Evolutionary conservation across 2,888 invertebrate species (phyloP), one percentile per base, ranked within the genome.

Genomic region (Ennomos fuscantarius): DNA sequence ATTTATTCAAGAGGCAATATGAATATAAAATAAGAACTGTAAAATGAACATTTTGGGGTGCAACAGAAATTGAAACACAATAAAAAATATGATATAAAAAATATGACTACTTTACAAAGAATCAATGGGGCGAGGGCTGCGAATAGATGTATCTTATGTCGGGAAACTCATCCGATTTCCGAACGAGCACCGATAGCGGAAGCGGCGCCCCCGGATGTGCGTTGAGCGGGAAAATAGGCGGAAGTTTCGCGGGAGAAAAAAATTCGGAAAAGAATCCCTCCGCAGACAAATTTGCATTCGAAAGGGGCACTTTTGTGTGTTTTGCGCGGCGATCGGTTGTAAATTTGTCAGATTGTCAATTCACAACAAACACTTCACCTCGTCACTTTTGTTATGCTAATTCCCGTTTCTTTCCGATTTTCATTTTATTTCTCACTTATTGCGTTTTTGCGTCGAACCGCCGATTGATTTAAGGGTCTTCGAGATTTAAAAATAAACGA

Each of bases 181-280:
- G 84, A 83, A 82, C 82, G 81, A 73, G 78, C 73, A 72, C 84
- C 81, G 82, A 84, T 82, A 82, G 74, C 86, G 83, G 83, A 85
- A 81, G 79, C 79, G 75, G 78, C 77, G 77, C 79, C 82, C 82
- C 84, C 84, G 87, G 87, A 87, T 80, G 87, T 83, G 88, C 88
- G 86, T 79, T 81, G 87, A 89, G 86, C 90, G 89, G 85, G 90
- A 92, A 91, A 92, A 91, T 88, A 87, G 87, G 85, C 90, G 92
- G 91, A 91, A 91, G 89, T 87, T 84, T 84, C 84, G 74, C 78
- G 78, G 75, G 77, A 75, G 78, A 86, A 86, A 86, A 58, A 86
- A 85, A 82, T 74, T 73, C 73, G 72, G 73, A 78, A 86, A 86
- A 86, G 85, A 86, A 86, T 78, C 78, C 80, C 79, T 68, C 73